A percentile compares a stretch with the other conserved stretches of the same genome.
These are phyloP conservation scores for Ochotona princeps DNA, from an alignment of 2,113 vertebrate genomes.

Conservation along the genomic window DNA sequence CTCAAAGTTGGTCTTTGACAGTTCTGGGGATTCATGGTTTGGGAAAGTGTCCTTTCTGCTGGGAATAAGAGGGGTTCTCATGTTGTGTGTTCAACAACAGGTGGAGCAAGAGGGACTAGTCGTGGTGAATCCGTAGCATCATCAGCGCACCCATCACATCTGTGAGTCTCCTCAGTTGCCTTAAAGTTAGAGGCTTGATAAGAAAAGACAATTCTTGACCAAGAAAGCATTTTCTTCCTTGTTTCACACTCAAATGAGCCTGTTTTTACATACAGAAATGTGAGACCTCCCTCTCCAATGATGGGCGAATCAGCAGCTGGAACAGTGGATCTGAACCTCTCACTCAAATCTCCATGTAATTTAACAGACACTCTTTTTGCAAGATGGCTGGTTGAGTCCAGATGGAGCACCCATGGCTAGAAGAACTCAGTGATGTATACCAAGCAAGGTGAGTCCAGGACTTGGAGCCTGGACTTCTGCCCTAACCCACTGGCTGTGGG, in stretches of 20 bases:
- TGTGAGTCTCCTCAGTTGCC: background rate
- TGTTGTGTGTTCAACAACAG: background rate
- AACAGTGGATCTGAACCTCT: background rate
- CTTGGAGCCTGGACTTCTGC: conserved; percentile 49
- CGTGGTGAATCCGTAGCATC: background rate
- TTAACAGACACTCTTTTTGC: background rate
- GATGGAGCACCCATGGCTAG: background rate
- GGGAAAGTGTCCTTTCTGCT: background rate
- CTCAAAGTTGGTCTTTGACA: background rate
- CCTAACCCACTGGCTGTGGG: conserved; percentile 41
- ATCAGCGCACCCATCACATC: background rate
- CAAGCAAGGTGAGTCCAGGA: conserved; percentile 18
- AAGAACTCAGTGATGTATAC: background rate
- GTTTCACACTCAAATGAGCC: background rate
- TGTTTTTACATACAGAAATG: background rate
- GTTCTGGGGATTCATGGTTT: no score
- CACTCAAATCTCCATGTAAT: background rate
- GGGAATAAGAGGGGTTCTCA: background rate
- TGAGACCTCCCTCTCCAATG: background rate
- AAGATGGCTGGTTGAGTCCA: background rate
- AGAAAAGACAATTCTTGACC: background rate
- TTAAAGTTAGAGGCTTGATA: background rate
- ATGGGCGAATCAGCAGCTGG: no score
- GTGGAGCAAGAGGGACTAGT: background rate
- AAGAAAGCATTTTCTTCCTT: background rate